A percentile compares a stretch with the other conserved stretches of the same genome.
phyloP scores from a whole-genome alignment of 2,113 vertebrate genomes.

The Carassius auratus region DNA sequence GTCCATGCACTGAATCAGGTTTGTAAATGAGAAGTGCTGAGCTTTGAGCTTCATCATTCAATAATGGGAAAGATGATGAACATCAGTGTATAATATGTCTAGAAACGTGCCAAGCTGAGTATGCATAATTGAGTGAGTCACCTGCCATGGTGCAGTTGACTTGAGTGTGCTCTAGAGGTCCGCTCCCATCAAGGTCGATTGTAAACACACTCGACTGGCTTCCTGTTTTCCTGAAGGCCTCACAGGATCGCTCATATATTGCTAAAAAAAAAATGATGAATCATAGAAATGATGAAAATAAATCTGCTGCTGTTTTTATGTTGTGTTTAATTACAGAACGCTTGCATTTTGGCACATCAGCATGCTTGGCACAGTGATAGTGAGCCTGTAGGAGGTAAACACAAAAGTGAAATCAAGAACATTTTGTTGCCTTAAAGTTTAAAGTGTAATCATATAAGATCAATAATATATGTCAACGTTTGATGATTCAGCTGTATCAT shows the following conservation, averaged over 20 bases:
- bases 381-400: constrained; percentile 4
- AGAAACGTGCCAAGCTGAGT: constrained; percentile 13
- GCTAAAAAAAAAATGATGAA: constrained; percentile 67
- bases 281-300: constrained; percentile 9
- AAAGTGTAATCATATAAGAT: not conserved
- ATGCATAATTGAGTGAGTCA: constrained; percentile 49
- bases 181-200: constrained; percentile 83
- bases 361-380: not conserved
- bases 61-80: constrained; percentile 22
- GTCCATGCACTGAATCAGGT: constrained; percentile 24
- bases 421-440: not conserved
- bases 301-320: not conserved
- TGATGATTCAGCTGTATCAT: not conserved
- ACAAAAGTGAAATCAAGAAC: not conserved
- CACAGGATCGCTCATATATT: constrained; percentile 82
- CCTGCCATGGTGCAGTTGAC: constrained; percentile 84
- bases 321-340: not conserved
- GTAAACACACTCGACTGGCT: constrained; percentile 78
- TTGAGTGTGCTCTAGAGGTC: constrained; percentile 74
- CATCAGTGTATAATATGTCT: constrained; percentile 16
- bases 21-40: constrained; percentile 38
- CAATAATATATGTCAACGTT: not conserved
- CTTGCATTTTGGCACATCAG: not conserved
- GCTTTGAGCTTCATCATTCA: constrained; percentile 28
- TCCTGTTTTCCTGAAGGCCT: constrained; percentile 82